phyloP scores from a whole-genome alignment of 1,140 invertebrate species.

The Ericerus pela region DNA sequence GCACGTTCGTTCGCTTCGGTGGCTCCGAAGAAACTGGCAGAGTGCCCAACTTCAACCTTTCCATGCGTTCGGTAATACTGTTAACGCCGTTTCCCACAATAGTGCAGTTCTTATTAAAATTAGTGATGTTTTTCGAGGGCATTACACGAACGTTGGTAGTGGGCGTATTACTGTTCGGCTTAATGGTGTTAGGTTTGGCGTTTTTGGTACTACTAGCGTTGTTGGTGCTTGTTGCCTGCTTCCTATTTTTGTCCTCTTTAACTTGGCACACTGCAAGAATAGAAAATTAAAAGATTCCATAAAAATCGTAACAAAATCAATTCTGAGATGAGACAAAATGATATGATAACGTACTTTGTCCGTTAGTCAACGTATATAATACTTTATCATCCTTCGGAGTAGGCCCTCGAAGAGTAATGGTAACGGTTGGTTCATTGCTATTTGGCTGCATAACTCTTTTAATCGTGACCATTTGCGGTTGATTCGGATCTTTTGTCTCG shows the following conservation, averaged over 20 bases:
- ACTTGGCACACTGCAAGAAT: constrained; percentile 32
- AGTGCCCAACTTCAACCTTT: background rate
- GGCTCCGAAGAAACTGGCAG: background rate
- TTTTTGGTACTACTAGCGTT: background rate
- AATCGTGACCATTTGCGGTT: constrained; percentile 55
- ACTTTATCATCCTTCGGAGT: constrained; percentile 57
- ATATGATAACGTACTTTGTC: constrained; percentile 26
- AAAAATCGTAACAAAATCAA: background rate
- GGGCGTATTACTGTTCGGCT: background rate
- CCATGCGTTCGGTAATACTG: background rate
- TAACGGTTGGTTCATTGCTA: constrained; percentile 51
- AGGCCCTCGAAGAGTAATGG: constrained; percentile 55
- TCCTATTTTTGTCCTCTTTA: constrained; percentile 29
- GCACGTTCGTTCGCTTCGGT: background rate
- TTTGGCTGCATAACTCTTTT: constrained; percentile 47
- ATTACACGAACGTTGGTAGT: too few relatives aligned
- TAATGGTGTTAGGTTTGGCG: background rate
- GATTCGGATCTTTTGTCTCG: constrained; percentile 27
- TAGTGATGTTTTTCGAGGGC: background rate
- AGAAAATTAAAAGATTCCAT: background rate
- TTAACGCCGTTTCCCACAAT: background rate
- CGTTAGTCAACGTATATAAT: constrained; percentile 54
- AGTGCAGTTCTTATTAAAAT: background rate
- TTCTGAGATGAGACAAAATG: constrained; percentile 7
- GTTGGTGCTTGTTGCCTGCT: background rate